Conservation (phyloP, 2,888 invertebrate genomes). For the Sarcophaga subvicina region DNA sequence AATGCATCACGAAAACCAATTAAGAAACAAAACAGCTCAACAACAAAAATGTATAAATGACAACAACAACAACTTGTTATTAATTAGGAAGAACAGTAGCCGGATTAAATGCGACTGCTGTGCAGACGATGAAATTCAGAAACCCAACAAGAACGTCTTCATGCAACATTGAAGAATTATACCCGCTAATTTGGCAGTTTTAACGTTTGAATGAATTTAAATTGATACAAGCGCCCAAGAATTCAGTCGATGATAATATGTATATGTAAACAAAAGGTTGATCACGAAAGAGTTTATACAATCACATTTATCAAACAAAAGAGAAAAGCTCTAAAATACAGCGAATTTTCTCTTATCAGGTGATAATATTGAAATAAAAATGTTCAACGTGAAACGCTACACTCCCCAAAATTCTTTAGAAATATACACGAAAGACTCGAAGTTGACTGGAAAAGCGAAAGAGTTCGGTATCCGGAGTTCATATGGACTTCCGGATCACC, state of each 20-base stretch:
- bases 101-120: conserved; percentile 46
- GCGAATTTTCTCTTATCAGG: too few relatives aligned
- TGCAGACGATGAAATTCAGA: not conserved
- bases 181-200: conserved; percentile 63
- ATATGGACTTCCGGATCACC: too few relatives aligned
- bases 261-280: not conserved
- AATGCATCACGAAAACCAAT: conserved; percentile 67
- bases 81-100: conserved; percentile 72
- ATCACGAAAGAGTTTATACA: not conserved
- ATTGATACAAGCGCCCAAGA: conserved; percentile 20
- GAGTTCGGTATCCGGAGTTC: too few relatives aligned
- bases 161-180: conserved; percentile 54
- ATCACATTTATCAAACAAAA: not conserved
- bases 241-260: not conserved
- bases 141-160: conserved; percentile 13
- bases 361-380: too few relatives aligned
- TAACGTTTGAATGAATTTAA: conserved; percentile 60
- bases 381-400: too few relatives aligned
- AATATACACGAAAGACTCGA: too few relatives aligned
- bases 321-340: too few relatives aligned
- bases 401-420: too few relatives aligned
- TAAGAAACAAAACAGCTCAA: conserved; percentile 43
- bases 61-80: conserved; percentile 64
- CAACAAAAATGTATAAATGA: conserved; percentile 3
- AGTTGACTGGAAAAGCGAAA: too few relatives aligned